Base-by-base conservation (phyloP, 2,888 invertebrate species). In the Taenaris catops region DNA sequence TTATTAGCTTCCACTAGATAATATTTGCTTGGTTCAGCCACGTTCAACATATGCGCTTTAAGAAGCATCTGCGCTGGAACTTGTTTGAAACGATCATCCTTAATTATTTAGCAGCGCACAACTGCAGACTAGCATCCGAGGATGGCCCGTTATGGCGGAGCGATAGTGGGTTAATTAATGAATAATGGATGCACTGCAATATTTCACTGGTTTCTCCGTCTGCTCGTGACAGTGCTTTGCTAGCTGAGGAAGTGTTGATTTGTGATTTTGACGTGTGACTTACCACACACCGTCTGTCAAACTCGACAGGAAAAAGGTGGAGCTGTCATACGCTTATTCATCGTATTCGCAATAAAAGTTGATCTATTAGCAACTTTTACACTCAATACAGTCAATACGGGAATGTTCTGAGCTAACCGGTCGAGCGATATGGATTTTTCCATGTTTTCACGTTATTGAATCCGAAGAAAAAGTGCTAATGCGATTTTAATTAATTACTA, bases 141-240 rank as follows among this genome's bases (percentile, higher is more conserved):
- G 50, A 54, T 44, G 48, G 43, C 57, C 73, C 63, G 70, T 68
- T 75, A 72, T 62, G 57, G 65, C 48, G 51, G 51, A 53, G 53
- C 55, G 63, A 64, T 68, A 64, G 66, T 71, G 52, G 63, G 62
- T 71, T 76, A 75, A 78, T 78, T 70, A 75, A 74, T 76, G 69
- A 78, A 75, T 75, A 78, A 78, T 75, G 67, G 70, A 76, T 72
- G 55, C 59, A 59, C 48, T 51, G 67, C 61, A 65, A 74, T 76
- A 76, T 69, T 67, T 75, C 68, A 73, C 57, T 58, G 52, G 57
- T 70, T 68, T 71, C 72, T 63, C 69, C 48, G 45, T 48, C n/a
- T n/a, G n/a, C n/a, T n/a, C n/a, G n/a, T 50, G 49, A 43, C 51
- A 50, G 53, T 50, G 49, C 53, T 48, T 42, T 44, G 36, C 14